Percentiles rank a stretch among this genome's conserved stretches.
Evolutionary conservation across 2,888 invertebrate genomes (phyloP).

Genomic region (Cecidostiba fungosa): DNA sequence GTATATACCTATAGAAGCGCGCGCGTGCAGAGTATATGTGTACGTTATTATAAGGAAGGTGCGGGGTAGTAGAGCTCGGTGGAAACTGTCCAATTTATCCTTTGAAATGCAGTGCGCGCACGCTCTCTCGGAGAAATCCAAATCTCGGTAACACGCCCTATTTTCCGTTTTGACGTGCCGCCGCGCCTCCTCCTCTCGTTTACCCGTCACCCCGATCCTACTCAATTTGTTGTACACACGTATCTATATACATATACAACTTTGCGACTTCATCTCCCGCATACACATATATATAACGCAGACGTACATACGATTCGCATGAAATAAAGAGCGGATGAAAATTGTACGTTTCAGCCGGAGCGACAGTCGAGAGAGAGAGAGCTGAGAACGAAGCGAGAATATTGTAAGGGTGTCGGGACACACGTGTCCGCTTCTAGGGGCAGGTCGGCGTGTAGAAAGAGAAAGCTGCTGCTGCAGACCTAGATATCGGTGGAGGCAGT

Average conservation of each 20-base stretch:
- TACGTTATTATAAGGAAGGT: neutral
- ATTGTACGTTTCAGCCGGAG: neutral
- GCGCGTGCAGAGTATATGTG: neutral
- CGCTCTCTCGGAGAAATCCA: neutral
- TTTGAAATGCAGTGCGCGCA: neutral
- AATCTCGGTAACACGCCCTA: conserved; percentile 7
- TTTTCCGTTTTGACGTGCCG: neutral
- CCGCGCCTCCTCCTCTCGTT: neutral
- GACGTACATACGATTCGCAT: neutral
- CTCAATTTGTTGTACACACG: too few relatives aligned
- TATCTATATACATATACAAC: too few relatives aligned
- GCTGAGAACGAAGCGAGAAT: neutral
- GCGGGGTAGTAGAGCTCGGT: neutral
- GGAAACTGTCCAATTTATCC: conserved; percentile 48
- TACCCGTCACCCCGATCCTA: too few relatives aligned
- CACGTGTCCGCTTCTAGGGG: conserved; percentile 32
- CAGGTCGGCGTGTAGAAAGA: conserved; percentile 19
- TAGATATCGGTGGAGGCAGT: conserved; percentile 40
- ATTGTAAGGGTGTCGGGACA: conserved; percentile 6
- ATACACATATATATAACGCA: neutral
- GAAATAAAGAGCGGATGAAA: neutral
- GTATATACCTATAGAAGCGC: neutral
- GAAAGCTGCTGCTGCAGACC: conserved; percentile 20
- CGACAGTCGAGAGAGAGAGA: neutral
- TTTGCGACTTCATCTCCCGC: too few relatives aligned